A percentile compares a stretch with the other conserved stretches of the same genome.
Evolutionary conservation across 2,113 vertebrate genomes (phyloP).

Genomic region (Rafetus swinhoei): DNA sequence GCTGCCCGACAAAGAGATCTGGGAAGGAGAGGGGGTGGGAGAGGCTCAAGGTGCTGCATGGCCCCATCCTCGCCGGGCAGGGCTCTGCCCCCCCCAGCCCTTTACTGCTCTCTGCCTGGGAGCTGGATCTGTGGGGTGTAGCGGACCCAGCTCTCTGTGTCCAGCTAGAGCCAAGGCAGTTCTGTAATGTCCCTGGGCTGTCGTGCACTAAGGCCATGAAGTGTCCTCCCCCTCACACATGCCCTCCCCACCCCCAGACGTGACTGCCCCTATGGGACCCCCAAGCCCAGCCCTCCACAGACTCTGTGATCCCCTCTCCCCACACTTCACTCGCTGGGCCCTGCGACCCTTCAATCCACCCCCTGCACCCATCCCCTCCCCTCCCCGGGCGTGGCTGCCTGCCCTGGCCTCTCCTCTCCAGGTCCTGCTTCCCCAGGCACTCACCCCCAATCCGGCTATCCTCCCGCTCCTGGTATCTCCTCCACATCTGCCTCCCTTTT

Average conservation of each 20-base stretch:
- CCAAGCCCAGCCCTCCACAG: background rate
- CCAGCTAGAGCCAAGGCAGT: too few species aligned
- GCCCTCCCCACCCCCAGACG: accelerated
- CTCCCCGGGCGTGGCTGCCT: too few species aligned
- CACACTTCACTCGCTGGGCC: background rate
- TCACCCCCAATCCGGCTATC: slow-evolving; percentile 95
- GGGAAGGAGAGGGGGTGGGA: slow-evolving; percentile 1
- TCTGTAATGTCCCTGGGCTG: too few species aligned
- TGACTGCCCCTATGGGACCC: background rate
- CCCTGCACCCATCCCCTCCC: too few species aligned
- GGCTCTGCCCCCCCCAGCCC: background rate
- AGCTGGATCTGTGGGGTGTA: background rate
- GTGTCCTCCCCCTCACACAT: too few species aligned
- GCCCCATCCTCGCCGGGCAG: accelerated
- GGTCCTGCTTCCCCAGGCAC: slow-evolving; percentile 36
- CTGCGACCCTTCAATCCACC: too few species aligned
- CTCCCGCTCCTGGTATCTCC: slow-evolving; percentile 91
- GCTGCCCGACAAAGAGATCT: slow-evolving; percentile 97
- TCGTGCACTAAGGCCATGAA: too few species aligned
- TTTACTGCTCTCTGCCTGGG: background rate
- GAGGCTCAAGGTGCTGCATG: background rate
- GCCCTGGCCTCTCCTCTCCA: too few species aligned
- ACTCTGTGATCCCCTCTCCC: too few species aligned
- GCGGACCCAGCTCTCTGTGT: background rate
- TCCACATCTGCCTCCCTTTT: slow-evolving; percentile 96